Conservation (phyloP, 2,888 invertebrate species). For the Platycheirus albimanus region DNA sequence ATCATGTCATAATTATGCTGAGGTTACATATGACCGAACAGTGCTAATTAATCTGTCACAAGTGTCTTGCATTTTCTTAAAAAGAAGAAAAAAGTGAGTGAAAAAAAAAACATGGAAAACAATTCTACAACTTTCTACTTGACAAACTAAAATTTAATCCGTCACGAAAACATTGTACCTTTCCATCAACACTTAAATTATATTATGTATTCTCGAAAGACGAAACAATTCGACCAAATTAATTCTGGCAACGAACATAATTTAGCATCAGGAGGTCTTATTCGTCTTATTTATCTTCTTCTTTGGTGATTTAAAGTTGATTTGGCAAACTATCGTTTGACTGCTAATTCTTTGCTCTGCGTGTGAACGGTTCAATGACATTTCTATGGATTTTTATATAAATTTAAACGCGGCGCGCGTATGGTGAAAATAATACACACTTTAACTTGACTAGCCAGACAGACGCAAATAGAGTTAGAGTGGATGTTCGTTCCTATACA, state of each 20-base stretch:
- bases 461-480: not conserved
- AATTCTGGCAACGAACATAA: slow-evolving; percentile 32
- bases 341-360: slow-evolving; percentile 18
- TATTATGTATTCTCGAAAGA: slow-evolving; percentile 3
- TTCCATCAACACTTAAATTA: too few relatives aligned
- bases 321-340: slow-evolving; percentile 30
- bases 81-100: not conserved
- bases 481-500: too few relatives aligned
- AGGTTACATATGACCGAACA: not conserved
- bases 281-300: not conserved
- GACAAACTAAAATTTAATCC: not conserved
- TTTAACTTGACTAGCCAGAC: not conserved
- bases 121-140: slow-evolving; percentile 7
- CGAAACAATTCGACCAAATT: slow-evolving; percentile 17
- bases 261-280: slow-evolving; percentile 13
- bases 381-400: slow-evolving; percentile 34
- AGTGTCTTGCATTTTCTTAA: not conserved
- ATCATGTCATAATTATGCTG: not conserved
- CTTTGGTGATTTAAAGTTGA: slow-evolving; percentile 25
- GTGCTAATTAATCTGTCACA: not conserved
- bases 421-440: slow-evolving; percentile 12
- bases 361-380: slow-evolving; percentile 61
- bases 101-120: not conserved
- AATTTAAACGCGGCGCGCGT: slow-evolving; percentile 21
- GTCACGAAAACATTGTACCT: not conserved